Evolutionary conservation across 1,140 invertebrate species (phyloP).

Genomic region (Scaptomyza pallida): DNA sequence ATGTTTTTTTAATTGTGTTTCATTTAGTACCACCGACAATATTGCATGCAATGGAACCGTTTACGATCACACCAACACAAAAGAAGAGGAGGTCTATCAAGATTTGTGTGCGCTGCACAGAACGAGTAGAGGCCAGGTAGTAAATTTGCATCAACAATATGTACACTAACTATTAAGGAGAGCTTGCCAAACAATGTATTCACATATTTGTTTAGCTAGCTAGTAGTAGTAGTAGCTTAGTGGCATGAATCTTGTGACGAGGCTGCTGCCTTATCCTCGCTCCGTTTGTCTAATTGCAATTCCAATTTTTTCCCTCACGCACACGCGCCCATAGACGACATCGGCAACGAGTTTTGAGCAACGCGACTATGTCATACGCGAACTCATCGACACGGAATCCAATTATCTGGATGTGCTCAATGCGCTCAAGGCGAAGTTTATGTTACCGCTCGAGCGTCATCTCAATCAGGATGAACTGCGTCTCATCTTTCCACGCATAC

Average conservation of each 20-base stretch:
- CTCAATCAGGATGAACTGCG: conserved; percentile 90
- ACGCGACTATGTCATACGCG: conserved; percentile 97
- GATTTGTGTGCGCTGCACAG: conserved; percentile 84
- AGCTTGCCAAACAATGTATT: conserved; percentile 38
- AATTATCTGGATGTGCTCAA: conserved; percentile 98
- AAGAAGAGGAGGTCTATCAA: conserved; percentile 84
- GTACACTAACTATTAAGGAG: conserved; percentile 16
- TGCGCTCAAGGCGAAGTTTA: conserved; percentile 93
- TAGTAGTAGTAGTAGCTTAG: conserved; percentile 33
- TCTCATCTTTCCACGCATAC: conserved; percentile 94
- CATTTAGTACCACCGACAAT: conserved; percentile 81
- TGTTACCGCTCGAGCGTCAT: conserved; percentile 89
- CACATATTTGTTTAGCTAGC: conserved; percentile 18
- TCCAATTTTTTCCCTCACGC: conserved; percentile 11
- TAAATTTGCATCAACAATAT: conserved; percentile 37
- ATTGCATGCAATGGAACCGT: conserved; percentile 83
- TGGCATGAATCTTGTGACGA: conserved; percentile 35
- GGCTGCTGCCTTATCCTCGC: conserved; percentile 16
- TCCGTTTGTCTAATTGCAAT: conserved; percentile 15
- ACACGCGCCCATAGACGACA: conserved; percentile 83
- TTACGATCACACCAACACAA: conserved; percentile 83
- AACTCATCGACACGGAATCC: conserved; percentile 97
- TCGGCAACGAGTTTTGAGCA: conserved; percentile 90
- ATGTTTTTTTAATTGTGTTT: conserved; percentile 36
- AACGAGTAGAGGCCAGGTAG: conserved; percentile 84